Evolutionary conservation across 2,113 vertebrate species (phyloP).

Genomic region (Myotis brandtii): DNA sequence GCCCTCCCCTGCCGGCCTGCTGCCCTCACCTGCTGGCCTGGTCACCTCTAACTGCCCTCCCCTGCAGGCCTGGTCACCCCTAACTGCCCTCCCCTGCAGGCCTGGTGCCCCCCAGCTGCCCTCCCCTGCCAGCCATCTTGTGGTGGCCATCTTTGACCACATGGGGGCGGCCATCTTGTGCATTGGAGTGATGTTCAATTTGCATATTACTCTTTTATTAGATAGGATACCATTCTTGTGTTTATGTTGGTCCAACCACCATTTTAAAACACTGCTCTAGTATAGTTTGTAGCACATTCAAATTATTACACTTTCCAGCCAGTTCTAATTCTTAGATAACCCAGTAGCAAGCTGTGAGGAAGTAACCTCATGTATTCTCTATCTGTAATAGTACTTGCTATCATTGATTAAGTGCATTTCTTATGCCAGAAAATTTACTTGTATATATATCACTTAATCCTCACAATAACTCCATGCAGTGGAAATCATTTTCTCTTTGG

Average conservation of each 20-base stretch:
- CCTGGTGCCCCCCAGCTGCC: too few species aligned
- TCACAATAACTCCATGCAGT: not conserved
- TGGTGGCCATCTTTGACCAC: too few species aligned
- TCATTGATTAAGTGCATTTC: not conserved
- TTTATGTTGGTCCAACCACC: not conserved
- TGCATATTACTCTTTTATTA: too few species aligned
- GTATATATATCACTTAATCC: not conserved
- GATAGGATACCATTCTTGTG: not conserved
- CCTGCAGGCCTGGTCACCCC: too few species aligned
- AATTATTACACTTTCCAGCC: not conserved
- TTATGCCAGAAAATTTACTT: not conserved
- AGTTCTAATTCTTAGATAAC: conserved; percentile 40
- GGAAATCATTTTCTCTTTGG: not conserved
- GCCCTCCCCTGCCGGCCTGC: too few species aligned
- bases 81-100: too few species aligned
- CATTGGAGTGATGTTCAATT: too few species aligned
- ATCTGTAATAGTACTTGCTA: not conserved
- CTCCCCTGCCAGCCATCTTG: too few species aligned
- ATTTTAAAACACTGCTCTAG: conserved; percentile 22
- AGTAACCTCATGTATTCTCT: not conserved
- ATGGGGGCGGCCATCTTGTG: too few species aligned
- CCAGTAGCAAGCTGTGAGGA: not conserved
- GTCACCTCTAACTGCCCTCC: too few species aligned
- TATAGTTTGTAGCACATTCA: not conserved
- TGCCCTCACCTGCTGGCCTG: too few species aligned